Conservation (phyloP, 2,113 vertebrate genomes). For the Podilymbus podiceps region DNA sequence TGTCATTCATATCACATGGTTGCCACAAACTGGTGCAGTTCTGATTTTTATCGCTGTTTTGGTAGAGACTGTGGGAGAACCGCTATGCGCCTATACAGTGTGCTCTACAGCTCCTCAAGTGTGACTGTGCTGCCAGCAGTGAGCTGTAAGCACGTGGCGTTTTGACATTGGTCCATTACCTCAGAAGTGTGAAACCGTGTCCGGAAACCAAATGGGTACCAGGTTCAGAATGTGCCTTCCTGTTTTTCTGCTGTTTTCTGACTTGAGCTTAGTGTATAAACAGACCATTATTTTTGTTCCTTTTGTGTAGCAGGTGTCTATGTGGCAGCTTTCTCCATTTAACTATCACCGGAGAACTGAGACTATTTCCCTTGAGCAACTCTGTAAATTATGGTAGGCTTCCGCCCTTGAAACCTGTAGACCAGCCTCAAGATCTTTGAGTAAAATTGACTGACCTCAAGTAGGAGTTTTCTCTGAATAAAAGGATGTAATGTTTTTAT, state of each 20-base stretch:
- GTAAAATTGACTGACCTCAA: not conserved
- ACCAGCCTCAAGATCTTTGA: not conserved
- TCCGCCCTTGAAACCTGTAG: not conserved
- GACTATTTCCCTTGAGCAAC: not conserved
- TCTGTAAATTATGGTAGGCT: not conserved
- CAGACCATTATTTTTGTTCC: constrained; percentile 39
- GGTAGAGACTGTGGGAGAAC: not conserved
- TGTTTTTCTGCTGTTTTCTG: constrained; percentile 34
- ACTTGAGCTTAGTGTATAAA: not conserved
- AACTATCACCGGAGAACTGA: not conserved
- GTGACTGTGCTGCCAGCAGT: not conserved
- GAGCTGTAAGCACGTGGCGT: not conserved
- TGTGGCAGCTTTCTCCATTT: not conserved
- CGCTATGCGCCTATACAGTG: fast-evolving
- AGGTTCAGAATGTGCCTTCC: constrained; percentile 24
- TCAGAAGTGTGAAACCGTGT: not conserved
- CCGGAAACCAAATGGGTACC: not conserved
- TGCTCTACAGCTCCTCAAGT: not conserved
- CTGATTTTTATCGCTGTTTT: not conserved
- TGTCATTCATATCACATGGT: fast-evolving
- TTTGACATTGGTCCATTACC: not conserved
- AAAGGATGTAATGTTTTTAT: not conserved
- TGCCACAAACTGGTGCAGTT: not conserved
- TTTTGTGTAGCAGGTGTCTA: not conserved
- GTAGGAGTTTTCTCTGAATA: not conserved